Evolutionary conservation across 37 sponge, comb jelly and placozoan genomes (phyloP).

Genomic region (Cladorhizidae sp.): DNA sequence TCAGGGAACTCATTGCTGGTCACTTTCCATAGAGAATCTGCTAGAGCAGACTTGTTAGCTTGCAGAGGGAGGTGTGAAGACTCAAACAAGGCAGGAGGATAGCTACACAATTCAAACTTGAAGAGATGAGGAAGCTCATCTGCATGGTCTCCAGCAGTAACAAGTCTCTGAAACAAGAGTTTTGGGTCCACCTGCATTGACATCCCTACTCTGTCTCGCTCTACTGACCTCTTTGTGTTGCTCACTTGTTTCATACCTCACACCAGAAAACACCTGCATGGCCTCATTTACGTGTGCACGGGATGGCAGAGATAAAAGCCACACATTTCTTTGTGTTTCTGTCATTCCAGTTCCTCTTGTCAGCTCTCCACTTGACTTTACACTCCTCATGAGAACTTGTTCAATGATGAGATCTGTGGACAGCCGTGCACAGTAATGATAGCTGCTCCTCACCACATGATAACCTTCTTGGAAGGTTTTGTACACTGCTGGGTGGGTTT

Average conservation of each 20-base stretch:
- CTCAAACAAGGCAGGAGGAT: not conserved
- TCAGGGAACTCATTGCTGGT: too few relatives aligned
- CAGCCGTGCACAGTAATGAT: conserved; percentile 30
- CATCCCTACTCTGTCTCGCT: conserved; percentile 43
- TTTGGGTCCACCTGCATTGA: too few relatives aligned
- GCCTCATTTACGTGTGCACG: conserved; percentile 36
- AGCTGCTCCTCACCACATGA: conserved; percentile 39
- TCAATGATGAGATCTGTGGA: conserved; percentile 36
- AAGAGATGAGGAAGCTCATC: too few relatives aligned
- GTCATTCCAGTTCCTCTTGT: conserved; percentile 33
- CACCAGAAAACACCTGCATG: too few relatives aligned
- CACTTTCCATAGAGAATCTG: too few relatives aligned
- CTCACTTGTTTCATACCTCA: conserved; percentile 43
- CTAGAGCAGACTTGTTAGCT: too few relatives aligned
- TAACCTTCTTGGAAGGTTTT: conserved; percentile 35
- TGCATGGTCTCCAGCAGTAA: too few relatives aligned
- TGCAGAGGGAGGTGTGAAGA: too few relatives aligned
- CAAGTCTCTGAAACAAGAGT: too few relatives aligned
- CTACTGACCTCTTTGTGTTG: conserved; percentile 42
- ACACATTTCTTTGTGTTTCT: conserved; percentile 8
- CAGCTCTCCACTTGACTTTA: conserved; percentile 45
- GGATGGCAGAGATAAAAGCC: conserved; percentile 36
- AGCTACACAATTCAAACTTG: too few relatives aligned
- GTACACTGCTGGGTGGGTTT: conserved; percentile 32
- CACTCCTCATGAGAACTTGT: conserved; percentile 55